Conservation (phyloP, 2,888 invertebrate species). For the Tortrix viridana region DNA sequence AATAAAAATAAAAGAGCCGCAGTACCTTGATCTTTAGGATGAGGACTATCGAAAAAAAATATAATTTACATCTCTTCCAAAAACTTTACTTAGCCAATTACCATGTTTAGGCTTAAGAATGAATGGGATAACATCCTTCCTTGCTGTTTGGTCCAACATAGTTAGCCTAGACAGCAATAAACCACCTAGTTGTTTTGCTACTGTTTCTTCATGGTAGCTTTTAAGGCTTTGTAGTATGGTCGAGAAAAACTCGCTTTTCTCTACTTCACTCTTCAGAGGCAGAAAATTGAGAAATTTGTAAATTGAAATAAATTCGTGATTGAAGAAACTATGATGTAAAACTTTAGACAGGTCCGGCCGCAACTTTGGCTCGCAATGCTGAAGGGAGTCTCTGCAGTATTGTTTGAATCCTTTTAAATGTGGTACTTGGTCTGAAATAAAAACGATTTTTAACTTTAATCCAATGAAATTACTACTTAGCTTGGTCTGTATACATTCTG, state of each 20-base stretch:
- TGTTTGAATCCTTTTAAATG: conserved; percentile 88
- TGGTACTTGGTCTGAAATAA: conserved; percentile 86
- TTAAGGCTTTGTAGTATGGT: conserved; percentile 87
- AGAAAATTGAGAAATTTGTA: conserved; percentile 93
- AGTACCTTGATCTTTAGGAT: too few species aligned
- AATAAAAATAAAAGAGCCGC: too few species aligned
- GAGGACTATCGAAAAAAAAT: too few species aligned
- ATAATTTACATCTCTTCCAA: too few species aligned
- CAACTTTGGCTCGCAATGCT: conserved; percentile 85
- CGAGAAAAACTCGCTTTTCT: conserved; percentile 91
- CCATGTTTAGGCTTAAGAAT: conserved; percentile 89
- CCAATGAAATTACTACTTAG: too few species aligned
- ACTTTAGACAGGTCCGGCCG: conserved; percentile 88
- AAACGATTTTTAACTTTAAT: conserved; percentile 9
- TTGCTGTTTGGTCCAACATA: conserved; percentile 91
- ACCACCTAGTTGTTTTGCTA: conserved; percentile 91
- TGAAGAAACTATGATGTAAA: conserved; percentile 90
- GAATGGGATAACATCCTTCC: conserved; percentile 87
- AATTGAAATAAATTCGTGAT: conserved; percentile 93
- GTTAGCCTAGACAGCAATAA: conserved; percentile 93
- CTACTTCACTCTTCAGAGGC: conserved; percentile 90
- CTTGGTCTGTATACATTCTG: too few species aligned
- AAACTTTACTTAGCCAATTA: conserved; percentile 57
- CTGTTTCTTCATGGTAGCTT: conserved; percentile 90
- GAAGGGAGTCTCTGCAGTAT: conserved; percentile 87